These are phyloP conservation scores for Spea bombifrons DNA, from an alignment of 2,113 vertebrate genomes.

Conservation along the genomic window DNA sequence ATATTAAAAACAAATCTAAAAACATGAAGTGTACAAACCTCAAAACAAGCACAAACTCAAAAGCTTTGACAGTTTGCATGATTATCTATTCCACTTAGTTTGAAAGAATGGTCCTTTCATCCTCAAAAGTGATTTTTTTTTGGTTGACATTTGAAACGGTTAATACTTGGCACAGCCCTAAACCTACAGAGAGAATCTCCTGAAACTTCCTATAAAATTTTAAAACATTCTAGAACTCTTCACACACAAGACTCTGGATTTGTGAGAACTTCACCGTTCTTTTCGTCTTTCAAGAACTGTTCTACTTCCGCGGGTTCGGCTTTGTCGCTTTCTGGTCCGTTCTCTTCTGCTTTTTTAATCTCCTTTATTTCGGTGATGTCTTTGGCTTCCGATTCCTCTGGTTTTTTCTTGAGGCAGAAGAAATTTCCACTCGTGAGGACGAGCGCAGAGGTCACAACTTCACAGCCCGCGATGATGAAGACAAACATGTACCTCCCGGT, in stretches of 20 bases:
- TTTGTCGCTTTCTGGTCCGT: conserved; percentile 50
- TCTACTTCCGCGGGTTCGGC: conserved; percentile 67
- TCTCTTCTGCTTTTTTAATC: conserved; percentile 58
- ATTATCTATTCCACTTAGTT: no score
- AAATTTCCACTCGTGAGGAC: conserved; percentile 77
- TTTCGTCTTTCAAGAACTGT: conserved; percentile 67
- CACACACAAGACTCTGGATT: conserved; percentile 75
- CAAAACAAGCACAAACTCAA: not conserved
- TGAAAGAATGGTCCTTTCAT: no score
- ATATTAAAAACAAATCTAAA: not conserved
- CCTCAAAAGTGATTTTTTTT: not conserved
- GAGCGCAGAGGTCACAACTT: conserved; percentile 77
- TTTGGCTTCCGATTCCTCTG: conserved; percentile 56
- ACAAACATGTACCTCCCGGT: conserved; percentile 80
- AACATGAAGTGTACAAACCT: no score
- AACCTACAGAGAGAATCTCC: conserved; percentile 3
- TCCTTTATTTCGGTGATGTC: conserved; percentile 58
- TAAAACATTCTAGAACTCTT: conserved; percentile 43
- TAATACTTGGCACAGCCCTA: conserved; percentile 38
- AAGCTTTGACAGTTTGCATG: not conserved
- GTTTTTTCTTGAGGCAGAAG: conserved; percentile 73
- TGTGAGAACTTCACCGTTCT: conserved; percentile 63
- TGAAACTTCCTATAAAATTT: not conserved
- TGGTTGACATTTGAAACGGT: not conserved
- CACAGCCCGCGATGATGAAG: conserved; percentile 83